A percentile compares a stretch with the other conserved stretches of the same genome.
phyloP scores from a whole-genome alignment of 2,113 vertebrate species.

The Muntiacus muntjak region DNA sequence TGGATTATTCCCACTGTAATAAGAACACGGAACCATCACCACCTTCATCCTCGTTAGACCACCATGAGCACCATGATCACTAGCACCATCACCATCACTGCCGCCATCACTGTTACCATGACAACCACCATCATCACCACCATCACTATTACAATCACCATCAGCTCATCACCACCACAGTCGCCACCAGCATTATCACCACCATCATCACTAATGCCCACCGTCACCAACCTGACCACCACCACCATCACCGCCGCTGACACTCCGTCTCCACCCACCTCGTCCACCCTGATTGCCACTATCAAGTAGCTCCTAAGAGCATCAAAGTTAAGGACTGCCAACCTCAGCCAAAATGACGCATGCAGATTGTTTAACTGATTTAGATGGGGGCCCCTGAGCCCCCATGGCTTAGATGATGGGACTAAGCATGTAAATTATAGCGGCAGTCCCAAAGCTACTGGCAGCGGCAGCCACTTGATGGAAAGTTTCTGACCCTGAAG shows the following conservation, averaged over 20 bases:
- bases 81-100: fast-evolving
- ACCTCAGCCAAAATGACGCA: background rate
- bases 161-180: too few relatives aligned
- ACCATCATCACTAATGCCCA: fast-evolving
- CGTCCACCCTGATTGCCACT: background rate
- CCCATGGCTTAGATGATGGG: background rate
- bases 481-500: background rate
- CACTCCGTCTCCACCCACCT: background rate
- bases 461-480: too few relatives aligned
- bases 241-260: fast-evolving
- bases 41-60: fast-evolving
- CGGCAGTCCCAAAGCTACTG: background rate
- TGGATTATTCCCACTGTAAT: background rate
- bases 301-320: background rate
- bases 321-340: background rate
- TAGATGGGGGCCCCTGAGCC: background rate
- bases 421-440: background rate
- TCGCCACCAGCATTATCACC: fast-evolving
- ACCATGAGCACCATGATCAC: fast-evolving
- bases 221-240: fast-evolving
- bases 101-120: fast-evolving
- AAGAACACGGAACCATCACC: background rate
- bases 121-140: fast-evolving
- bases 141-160: too few relatives aligned
- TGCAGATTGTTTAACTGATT: background rate